Evolutionary conservation across 2,797 vertebrate genomes (phyloP), one percentile per base, ranked within the genome.

Genomic region (Manis pentadactyla): DNA sequence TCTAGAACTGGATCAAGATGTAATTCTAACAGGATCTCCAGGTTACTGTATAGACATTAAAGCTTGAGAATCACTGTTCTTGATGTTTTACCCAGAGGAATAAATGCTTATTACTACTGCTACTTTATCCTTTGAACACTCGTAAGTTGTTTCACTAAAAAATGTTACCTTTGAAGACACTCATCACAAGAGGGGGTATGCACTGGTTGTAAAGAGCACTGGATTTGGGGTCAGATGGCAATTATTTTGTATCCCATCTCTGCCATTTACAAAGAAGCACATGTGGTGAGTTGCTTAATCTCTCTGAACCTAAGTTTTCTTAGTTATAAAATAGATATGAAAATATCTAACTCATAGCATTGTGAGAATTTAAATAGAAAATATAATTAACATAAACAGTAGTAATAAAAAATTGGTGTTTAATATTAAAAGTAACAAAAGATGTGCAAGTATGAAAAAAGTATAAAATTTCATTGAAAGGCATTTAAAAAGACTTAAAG

Each of bases 321-420:
- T 61, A 84, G 55, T 71, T 90, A 75, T 39, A 59, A 83, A 84
- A 93, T 83, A 14, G 2, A 66, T 4, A 49, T 59, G 21, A 75
- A 75, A 87, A 51, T 92, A 89, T 79, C 18, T 90, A 92, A 87
- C 61, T 68, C 27, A 27, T 4, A 90, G 42, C 10, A 21, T 11
- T n/a, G 31, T 75, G 46, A 92, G 14, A 34, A 81, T 68, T 87
- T 88, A 71, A 95, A 81, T 27, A 75, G 81, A 84, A 90, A 87
- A 79, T 42, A 0, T 39, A 87, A 68, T 21, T 31, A 93, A 18
- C 3, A 27, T 63, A 74, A 87, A 25, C 25, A 68, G 53, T 34
- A 68, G 27, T 57, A 88, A 93, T 55, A 46, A 66, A 95, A 95
- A 89, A 85, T 9, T 34, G 21, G 8, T 69, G 13, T 46, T 11